phyloP scores from a whole-genome alignment of 2,888 invertebrate genomes.

The Ctena decussata region DNA sequence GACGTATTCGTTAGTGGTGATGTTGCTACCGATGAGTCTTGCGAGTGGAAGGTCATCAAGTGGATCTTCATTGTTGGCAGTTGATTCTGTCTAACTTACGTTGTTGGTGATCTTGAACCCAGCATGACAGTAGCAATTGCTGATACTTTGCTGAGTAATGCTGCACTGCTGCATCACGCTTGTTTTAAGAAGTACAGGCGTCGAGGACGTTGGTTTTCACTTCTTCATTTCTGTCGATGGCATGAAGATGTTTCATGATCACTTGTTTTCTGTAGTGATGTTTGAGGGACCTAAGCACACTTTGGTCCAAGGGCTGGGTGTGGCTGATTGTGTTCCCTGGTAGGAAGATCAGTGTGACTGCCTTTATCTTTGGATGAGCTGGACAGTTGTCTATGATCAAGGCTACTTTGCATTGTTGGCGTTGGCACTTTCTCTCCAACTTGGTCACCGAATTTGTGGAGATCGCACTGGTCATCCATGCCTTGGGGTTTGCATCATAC shows the following conservation, averaged over 20 bases:
- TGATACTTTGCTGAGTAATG: background rate
- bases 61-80: background rate
- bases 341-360: conserved; percentile 55
- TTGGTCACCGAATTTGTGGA: conserved; percentile 64
- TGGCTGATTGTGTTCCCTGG: conserved; percentile 65
- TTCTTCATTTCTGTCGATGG: conserved; percentile 17
- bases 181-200: conserved; percentile 30
- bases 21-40: background rate
- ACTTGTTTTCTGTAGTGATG: conserved; percentile 39
- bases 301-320: conserved; percentile 69
- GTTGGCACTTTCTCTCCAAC: conserved; percentile 30
- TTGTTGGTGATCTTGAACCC: background rate
- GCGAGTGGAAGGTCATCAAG: background rate
- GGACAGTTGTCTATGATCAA: too few relatives aligned
- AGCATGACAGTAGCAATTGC: background rate
- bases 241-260: conserved; percentile 7
- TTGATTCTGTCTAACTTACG: background rate
- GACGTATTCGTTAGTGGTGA: background rate
- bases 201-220: conserved; percentile 18
- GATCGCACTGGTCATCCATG: conserved; percentile 65
- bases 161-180: conserved; percentile 33
- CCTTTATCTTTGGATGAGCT: conserved; percentile 55
- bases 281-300: conserved; percentile 57
- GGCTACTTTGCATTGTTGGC: conserved; percentile 39
- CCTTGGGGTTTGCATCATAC: conserved; percentile 50